Base-by-base conservation (phyloP, 2,797 vertebrate genomes). In the Tarsius wallacei region DNA sequence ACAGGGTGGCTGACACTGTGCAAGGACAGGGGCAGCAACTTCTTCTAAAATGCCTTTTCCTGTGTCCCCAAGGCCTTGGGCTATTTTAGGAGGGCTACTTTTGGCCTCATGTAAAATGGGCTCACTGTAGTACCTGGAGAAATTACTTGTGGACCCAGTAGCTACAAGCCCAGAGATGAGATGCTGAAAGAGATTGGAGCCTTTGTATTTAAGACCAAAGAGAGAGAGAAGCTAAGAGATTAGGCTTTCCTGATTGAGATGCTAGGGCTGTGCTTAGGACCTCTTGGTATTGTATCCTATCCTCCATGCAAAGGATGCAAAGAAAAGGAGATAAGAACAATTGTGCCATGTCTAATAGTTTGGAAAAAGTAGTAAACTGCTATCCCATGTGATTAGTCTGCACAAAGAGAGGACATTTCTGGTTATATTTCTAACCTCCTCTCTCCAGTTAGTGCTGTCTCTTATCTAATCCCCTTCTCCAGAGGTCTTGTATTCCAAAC, bases 121-220 rank as follows among this genome's bases (percentile, higher is more conserved):
- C 0, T 19, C 8, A 51, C 5, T 31, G 1, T 73, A 76, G 14
- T 76, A 71, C 78, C 19, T 55, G 57, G 10, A 68, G 68, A 92
- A 84, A 57, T 61, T 42, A 26, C 21, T 11, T 84, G n/a, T 73
- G 36, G 31, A 31, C 12, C 19, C 55, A 28, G 33, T 16, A 73
- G 19, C 71, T 86, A 36, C 59, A 91, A 77, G 14, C 9, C 21
- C 64, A 82, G 66, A 70, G 28, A 76, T 9, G 28, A 68, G 9
- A 64, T 95, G 13, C 24, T 81, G 33, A 92, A 80, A 61, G 33
- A 57, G 17, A 0, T 84, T 59, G 85, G 59, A 24, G 31, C 11
- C 86, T 96, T 91, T 80, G 24, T 76, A 24, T 81, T 91, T 81
- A 85, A 96, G 51, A 87, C 1, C 19, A 17, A 21, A 94, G n/a